Base-by-base conservation (phyloP, 2,888 invertebrate genomes). In the Xestobium rufovillosum region DNA sequence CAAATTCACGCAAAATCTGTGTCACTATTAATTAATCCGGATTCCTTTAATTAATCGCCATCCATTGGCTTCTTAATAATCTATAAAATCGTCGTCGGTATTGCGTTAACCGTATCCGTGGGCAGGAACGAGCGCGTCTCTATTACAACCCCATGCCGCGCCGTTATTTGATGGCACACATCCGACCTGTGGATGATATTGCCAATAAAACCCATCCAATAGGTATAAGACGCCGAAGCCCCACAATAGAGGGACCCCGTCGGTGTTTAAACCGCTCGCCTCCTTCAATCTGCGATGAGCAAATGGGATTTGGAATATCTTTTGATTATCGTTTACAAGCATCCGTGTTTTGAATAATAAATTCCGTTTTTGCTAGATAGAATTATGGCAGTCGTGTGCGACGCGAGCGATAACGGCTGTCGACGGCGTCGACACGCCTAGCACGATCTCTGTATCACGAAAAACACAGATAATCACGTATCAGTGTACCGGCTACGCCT, bases 401-500 rank as follows among this genome's bases (percentile, higher is more conserved):
- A n/a, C 26, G 37, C 17, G 29, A 34, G 37, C 37, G 34, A 30
- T 31, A 34, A 31, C 37, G 39, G 41, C 38, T 39, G 34, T 43
- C 29, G 31, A 36, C 31, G 35, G 30, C 35, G n/a, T 35, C 42
- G 53, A 49, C 54, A 56, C 59, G 57, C 60, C 58, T 51, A 41
- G 48, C 44, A 40, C 35, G 48, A 42, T 44, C 50, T 51, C 41
- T 42, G 44, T 44, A 50, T 50, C 51, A 49, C 53, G 54, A 51
- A 51, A 57, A 51, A 55, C 54, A 55, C 52, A 51, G 55, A 58
- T 61, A 56, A 60, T 59, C 59, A 61, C 61, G 60, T 59, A 60
- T 61, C 56, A 26, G 25, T 37, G 38, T 38, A 42, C 44, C 39
- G 44, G 32, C 47, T 34, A 43, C 56, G 52, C 53, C 53, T 49